Base-by-base conservation (phyloP, 2,888 invertebrate genomes). In the Oligia strigilis region DNA sequence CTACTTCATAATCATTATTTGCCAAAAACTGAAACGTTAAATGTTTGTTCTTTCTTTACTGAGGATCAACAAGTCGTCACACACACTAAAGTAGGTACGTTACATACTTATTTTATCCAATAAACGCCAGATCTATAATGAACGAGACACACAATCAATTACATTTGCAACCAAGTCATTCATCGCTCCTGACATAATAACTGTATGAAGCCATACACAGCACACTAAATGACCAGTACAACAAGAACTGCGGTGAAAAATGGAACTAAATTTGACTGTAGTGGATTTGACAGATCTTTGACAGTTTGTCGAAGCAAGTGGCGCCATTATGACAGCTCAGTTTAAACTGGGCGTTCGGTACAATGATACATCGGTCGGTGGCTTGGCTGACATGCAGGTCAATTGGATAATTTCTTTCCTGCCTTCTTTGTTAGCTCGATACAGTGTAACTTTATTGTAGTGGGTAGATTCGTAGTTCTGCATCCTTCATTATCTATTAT, bases 391-490 rank as follows among this genome's bases (percentile, higher is more conserved):
- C 77, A 64, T 77, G 23, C 72, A n/a, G 87, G 90, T 90, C 90
- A 90, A 89, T 79, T 90, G 88, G 81, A 84, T 90, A 87, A 90
- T 90, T 87, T 83, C 76, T 81, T 82, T 89, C 87, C 85, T 86
- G 81, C 43, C 78, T 36, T 23, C 62, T 67, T 64, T 66, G 74
- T 72, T 46, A 43, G 72, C 36, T 55, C 43, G 17, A 14, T 29
- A 62, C 23, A 64, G 19, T 46, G 49, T 72, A 4, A 49, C 43
- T 70, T 78, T 78, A 73, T 78, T 66, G 14, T 58, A 23, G 62
- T 76, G 19, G 67, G 66, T 62, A 40, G 70, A 49, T 11, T 55
- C 36, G 29, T 82, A 23, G 58, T n/a, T 49, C n/a, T 64, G 19
- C 11, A 62, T 62, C 36, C 23, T 13, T 62, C 49, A 66, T n/a